Evolutionary conservation across 2,888 invertebrate species (phyloP).

Genomic region (Pristionchus mayeri): DNA sequence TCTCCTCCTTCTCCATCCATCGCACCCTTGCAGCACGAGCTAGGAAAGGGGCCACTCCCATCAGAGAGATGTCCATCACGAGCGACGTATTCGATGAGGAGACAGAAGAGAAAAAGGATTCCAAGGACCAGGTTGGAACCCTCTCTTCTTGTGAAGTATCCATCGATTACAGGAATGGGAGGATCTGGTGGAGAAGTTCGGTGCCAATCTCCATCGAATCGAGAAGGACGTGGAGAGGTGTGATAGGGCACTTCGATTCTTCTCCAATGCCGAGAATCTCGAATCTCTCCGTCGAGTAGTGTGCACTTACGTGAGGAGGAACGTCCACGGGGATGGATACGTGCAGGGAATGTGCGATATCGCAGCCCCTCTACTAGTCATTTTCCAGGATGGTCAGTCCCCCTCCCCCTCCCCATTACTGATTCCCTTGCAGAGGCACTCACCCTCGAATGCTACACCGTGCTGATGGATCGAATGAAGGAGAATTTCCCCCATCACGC

Average conservation of each 20-base stretch:
- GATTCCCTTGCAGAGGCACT: conserved; percentile 83
- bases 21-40: conserved; percentile 58
- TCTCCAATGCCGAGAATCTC: conserved; percentile 45
- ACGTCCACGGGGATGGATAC: conserved; percentile 89
- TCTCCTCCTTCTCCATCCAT: neutral
- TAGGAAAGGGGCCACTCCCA: conserved; percentile 62
- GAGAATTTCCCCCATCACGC: conserved; percentile 90
- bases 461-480: conserved; percentile 90
- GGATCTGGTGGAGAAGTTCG: conserved; percentile 77
- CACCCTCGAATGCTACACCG: conserved; percentile 91
- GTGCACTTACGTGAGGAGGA: conserved; percentile 94
- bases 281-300: conserved; percentile 87
- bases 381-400: conserved; percentile 85
- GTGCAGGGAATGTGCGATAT: conserved; percentile 98
- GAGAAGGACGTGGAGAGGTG: conserved; percentile 97
- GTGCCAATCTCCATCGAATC: conserved; percentile 91
- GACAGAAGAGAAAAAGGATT: conserved; percentile 47
- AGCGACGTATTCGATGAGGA: conserved; percentile 72
- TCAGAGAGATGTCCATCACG: conserved; percentile 64
- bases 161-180: conserved; percentile 51
- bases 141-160: neutral
- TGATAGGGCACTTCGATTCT: conserved; percentile 86
- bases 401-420: neutral
- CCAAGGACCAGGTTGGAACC: neutral
- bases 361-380: conserved; percentile 91